Conservation (phyloP, 1,140 invertebrate genomes). For the Samia ricini region DNA sequence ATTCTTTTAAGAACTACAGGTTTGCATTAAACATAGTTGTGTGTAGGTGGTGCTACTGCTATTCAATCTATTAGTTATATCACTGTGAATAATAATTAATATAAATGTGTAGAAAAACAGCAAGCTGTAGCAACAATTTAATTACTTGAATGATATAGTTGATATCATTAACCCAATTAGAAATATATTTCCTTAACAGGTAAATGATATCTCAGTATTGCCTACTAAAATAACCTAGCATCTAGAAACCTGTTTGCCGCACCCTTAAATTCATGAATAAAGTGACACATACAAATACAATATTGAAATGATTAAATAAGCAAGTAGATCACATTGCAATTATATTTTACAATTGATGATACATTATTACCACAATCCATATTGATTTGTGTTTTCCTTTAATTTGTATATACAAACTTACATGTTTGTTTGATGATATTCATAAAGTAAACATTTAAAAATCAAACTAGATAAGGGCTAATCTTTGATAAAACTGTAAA, state of each 20-base stretch:
- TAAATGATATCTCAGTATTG: not conserved
- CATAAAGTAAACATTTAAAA: too few relatives aligned
- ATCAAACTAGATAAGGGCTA: too few relatives aligned
- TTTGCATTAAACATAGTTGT: too few relatives aligned
- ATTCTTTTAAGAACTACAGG: too few relatives aligned
- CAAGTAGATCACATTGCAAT: not conserved
- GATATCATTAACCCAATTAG: not conserved
- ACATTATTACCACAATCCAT: not conserved
- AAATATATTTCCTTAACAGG: not conserved
- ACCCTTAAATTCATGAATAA: not conserved
- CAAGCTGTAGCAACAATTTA: not conserved
- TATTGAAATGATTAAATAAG: conserved; percentile 1
- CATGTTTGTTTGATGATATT: not conserved
- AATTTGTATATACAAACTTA: not conserved
- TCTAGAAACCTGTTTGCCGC: not conserved
- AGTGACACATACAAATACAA: not conserved
- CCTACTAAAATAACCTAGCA: not conserved
- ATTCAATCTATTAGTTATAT: too few relatives aligned
- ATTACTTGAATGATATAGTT: not conserved
- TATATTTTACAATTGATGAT: not conserved
- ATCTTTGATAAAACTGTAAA: too few relatives aligned
- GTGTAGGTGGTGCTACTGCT: too few relatives aligned
- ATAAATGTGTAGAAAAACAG: not conserved
- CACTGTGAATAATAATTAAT: too few relatives aligned
- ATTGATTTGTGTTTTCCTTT: not conserved